These are phyloP conservation scores for Spodoptera picta DNA, from an alignment of 2,888 invertebrate genomes.

Conservation along the genomic window DNA sequence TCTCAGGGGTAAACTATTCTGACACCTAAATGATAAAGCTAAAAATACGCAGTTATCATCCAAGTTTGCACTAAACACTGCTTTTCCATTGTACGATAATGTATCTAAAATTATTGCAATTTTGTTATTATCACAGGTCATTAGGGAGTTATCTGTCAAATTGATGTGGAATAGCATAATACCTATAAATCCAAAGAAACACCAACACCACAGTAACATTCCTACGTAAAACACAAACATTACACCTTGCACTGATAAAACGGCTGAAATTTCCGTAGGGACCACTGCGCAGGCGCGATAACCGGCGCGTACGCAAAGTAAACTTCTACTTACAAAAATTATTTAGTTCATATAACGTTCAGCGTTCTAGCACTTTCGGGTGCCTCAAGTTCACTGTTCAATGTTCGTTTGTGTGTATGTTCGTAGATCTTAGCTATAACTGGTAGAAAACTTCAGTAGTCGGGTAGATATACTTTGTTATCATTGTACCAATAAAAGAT, in stretches of 20 bases:
- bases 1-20: too few relatives aligned
- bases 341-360: not conserved
- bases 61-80: too few relatives aligned
- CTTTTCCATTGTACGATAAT: too few relatives aligned
- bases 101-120: too few relatives aligned
- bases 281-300: not conserved
- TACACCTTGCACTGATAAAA: slow-evolving; percentile 31
- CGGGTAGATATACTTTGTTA: slow-evolving; percentile 73
- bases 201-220: slow-evolving; percentile 11
- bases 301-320: not conserved
- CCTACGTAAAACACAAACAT: slow-evolving; percentile 25
- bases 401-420: slow-evolving; percentile 12
- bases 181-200: slow-evolving; percentile 5
- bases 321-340: slow-evolving; percentile 19
- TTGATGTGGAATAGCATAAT: slow-evolving; percentile 8
- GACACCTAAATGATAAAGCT: too few relatives aligned
- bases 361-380: slow-evolving; percentile 1
- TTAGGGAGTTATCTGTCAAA: not conserved
- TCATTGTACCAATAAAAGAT: slow-evolving; percentile 85
- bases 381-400: slow-evolving; percentile 21
- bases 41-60: too few relatives aligned
- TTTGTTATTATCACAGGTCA: not conserved
- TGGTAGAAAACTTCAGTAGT: slow-evolving; percentile 68
- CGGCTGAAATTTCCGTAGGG: slow-evolving; percentile 31
- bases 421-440: slow-evolving; percentile 60